Evolutionary conservation across 2,888 invertebrate species (phyloP), one percentile per base, ranked within the genome.

Genomic region (Dicyrtoma fusca): DNA sequence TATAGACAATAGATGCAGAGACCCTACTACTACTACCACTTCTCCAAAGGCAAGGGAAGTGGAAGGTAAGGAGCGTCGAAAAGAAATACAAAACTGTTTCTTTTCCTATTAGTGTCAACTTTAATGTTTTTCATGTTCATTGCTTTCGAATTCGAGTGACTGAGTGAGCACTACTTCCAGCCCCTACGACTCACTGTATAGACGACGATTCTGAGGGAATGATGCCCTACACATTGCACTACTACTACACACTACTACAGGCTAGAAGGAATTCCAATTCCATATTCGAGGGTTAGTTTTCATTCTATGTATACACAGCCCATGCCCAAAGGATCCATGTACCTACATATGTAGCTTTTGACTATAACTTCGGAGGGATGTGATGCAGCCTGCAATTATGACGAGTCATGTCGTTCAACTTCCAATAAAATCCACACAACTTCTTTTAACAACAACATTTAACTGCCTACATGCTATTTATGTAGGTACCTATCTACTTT

Each of bases 51-150:
- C 17, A 63, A 8, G 19, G 21, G 25, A 57, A 26, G 25, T 11
- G 8, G 34, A 34, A 34, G 34, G 34, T 34, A 34, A n/a, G 57
- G 57, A 57, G 21, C 14, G 26, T 23, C 5, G 49, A 21, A 63
- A 21, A 10, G 45, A 45, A 42, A 44, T 63, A 63, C 44, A 63
- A 61, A 61, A 44, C 62, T 63, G 44, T 45, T 45, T 44, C 34
- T 49, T 44, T 45, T 45, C 45, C 62, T 63, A 63, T 63, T 63
- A 63, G 62, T 64, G 64, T 64, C 64, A 3, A 21, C 25, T 64
- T 64, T 47, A 23, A 45, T 45, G 23, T 64, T 64, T 49, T 64
- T 64, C 44, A 64, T 64, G 64, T 64, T 45, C 51, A 45, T 25
- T 64, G 57, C 63, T 64, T 42, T 44, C 42, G 14, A n/a, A 17